Percentiles rank a stretch among this genome's conserved stretches.
phyloP scores from a whole-genome alignment of 2,797 vertebrate genomes.

The Enteromius radiatus region DNA sequence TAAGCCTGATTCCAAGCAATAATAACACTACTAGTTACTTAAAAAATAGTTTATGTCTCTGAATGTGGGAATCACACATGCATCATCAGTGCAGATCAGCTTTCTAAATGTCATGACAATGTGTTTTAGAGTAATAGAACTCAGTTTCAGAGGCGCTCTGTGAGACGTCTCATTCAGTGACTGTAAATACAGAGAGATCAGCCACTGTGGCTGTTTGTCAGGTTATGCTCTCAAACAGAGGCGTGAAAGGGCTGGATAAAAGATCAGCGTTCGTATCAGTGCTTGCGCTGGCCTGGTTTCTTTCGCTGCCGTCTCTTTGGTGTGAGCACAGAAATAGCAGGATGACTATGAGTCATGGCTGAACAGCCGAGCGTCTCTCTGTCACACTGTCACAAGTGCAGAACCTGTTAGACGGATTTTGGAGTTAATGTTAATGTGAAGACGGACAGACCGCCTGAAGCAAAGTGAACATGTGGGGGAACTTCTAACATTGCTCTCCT shows the following conservation, averaged over 20 bases:
- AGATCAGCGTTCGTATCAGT: not conserved
- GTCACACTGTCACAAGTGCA: slow-evolving; percentile 59
- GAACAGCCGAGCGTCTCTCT: slow-evolving; percentile 56
- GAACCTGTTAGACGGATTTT: slow-evolving; percentile 58
- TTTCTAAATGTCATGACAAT: slow-evolving; percentile 5
- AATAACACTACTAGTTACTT: not conserved
- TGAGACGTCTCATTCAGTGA: not conserved
- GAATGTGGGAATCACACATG: not conserved
- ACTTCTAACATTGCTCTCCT: slow-evolving; percentile 16
- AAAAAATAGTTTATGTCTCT: not conserved
- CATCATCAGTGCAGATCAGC: not conserved
- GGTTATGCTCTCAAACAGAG: slow-evolving; percentile 29
- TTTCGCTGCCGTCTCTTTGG: slow-evolving; percentile 22
- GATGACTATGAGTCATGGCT: slow-evolving; percentile 71
- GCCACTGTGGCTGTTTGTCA: slow-evolving; percentile 26
- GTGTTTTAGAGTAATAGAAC: not conserved
- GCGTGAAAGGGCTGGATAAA: not conserved
- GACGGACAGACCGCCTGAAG: slow-evolving; percentile 23
- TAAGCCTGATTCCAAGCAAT: not conserved
- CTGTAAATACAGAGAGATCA: slow-evolving; percentile 19
- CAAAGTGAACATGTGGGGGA: slow-evolving; percentile 38
- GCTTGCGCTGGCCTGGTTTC: slow-evolving; percentile 18
- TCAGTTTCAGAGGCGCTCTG: not conserved
- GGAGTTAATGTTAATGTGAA: slow-evolving; percentile 38
- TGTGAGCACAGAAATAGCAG: slow-evolving; percentile 69